These are phyloP conservation scores for Lutjanus campechanus DNA, from an alignment of 2,797 vertebrate genomes.

Conservation along the genomic window DNA sequence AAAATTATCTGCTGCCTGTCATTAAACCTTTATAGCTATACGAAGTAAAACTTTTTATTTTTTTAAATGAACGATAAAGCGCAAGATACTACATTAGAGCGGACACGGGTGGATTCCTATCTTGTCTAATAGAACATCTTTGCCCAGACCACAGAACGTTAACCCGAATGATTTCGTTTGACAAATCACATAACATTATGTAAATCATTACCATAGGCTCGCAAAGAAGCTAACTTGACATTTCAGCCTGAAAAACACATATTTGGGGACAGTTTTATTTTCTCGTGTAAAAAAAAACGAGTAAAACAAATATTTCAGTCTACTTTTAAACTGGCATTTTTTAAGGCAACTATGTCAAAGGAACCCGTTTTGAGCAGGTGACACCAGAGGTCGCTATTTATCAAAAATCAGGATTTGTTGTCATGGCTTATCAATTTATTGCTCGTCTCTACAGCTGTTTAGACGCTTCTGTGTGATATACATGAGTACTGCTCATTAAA, in stretches of 20 bases:
- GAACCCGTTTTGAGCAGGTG: neutral
- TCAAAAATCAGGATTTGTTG: slow-evolving; percentile 1
- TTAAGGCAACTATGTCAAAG: slow-evolving; percentile 47
- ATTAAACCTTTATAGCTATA: neutral
- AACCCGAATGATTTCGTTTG: slow-evolving; percentile 10
- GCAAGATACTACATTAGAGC: neutral
- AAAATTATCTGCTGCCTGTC: fast-evolving
- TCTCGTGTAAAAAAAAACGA: fast-evolving
- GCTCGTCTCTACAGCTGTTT: neutral
- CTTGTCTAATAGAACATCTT: slow-evolving; percentile 54
- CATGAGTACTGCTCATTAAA: neutral
- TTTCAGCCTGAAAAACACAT: fast-evolving
- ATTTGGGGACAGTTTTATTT: neutral
- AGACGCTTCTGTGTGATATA: neutral
- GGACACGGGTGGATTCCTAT: slow-evolving; percentile 30
- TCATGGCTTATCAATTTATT: neutral
- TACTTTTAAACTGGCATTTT: slow-evolving; percentile 74
- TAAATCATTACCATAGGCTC: neutral
- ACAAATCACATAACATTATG: neutral
- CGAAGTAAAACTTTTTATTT: neutral
- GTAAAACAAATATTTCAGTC: neutral
- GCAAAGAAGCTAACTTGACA: fast-evolving
- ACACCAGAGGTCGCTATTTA: slow-evolving; percentile 69
- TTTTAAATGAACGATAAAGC: neutral
- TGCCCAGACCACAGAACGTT: slow-evolving; percentile 15